These are phyloP conservation scores for Oreamnos americanus DNA, from an alignment of 2,113 vertebrate species.

Conservation along the genomic window DNA sequence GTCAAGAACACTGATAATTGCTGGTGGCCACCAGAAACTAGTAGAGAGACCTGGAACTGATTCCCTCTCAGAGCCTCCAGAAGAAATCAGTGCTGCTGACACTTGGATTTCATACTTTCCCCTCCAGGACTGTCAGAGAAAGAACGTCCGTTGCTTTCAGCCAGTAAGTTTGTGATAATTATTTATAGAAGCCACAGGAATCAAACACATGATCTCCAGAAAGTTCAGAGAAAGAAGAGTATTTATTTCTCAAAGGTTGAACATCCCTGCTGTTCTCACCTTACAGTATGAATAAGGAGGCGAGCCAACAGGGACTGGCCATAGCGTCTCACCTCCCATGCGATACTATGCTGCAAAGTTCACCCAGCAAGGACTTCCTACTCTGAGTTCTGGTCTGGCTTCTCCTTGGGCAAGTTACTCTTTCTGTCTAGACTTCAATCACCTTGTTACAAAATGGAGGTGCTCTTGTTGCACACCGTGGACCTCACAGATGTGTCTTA, in stretches of 20 bases:
- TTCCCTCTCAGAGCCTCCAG: not conserved
- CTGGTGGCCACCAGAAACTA: not conserved
- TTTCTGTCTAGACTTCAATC: not conserved
- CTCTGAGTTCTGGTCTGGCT: not conserved
- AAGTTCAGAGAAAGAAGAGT: not conserved
- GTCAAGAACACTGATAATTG: not conserved
- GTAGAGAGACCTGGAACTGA: not conserved
- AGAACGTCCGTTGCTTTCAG: not conserved
- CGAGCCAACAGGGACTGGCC: not conserved
- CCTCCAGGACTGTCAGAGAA: not conserved
- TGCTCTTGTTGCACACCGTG: not conserved
- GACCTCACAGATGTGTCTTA: not conserved
- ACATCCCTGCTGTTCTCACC: not conserved
- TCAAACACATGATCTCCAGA: not conserved
- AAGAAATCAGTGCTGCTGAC: not conserved
- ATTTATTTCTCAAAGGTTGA: not conserved
- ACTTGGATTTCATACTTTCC: not conserved
- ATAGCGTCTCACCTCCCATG: not conserved
- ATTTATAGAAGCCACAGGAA: not conserved
- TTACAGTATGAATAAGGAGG: no score
- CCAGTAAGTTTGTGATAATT: not conserved
- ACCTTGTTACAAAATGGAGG: not conserved
- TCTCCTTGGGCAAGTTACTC: not conserved
- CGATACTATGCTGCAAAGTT: not conserved
- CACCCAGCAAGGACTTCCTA: not conserved